Evolutionary conservation across 30 jellyfish, hydroid and myxozoan genomes (phyloP), one percentile per base, ranked within the genome.

Genomic region (Hydra vulgaris): DNA sequence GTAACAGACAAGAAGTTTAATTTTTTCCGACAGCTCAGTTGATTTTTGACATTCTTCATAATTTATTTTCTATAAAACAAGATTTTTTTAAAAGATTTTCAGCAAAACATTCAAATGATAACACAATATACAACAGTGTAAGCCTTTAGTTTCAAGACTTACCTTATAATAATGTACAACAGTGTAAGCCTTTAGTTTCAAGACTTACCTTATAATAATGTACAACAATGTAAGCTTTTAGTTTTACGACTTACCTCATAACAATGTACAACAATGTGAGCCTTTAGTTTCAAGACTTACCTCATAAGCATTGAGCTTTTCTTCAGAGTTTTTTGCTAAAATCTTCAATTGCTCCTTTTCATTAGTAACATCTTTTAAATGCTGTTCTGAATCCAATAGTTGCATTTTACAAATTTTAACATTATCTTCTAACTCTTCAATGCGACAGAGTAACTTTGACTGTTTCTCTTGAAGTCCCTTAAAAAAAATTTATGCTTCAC

Each of bases 401-500:
- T 80, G 85, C 70, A 61, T 71, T 66, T 78, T 85, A 53, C 85
- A 21, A 1, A 79, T 88, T 20, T 90, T 95, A 26, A 95, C 86
- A 71, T 81, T 87, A 79, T 90, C 88, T 18, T 85, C 96, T 54
- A 90, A 83, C 27, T 86, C 80, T 15, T 86, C 86, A 21, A 90
- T 89, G 69, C 96, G 74, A 66, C 81, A 66, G 21, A 90, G 88
- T 19, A 90, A 81, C 18, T 88, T 18, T 25, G 92, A 88, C 21
- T 90, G 95, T 55, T 90, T 90, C 5, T 90, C 74, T 84, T 90
- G 96, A 27, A 90, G 71, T 12, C 89, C 81, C 97, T 90, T 40
- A 40, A 40, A 3, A 40, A n/a, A n/a, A n/a, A n/a, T n/a, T n/a
- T n/a, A n/a, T n/a, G n/a, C n/a, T n/a, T n/a, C n/a, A n/a, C n/a